These are phyloP conservation scores for pig (Sus scrofa) DNA, from an alignment of 2,113 vertebrate genomes.

Conservation along the genomic window T2T-Sscrofa CM000818.6:18951001-18951500, in stretches of 20 bases:
- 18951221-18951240: neutral
- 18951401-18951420: neutral
- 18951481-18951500: neutral
- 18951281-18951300: neutral
- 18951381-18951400: neutral
- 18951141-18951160: neutral
- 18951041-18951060: slow-evolving; percentile 60
- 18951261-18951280: neutral
- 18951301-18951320: neutral
- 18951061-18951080: neutral
- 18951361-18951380: neutral
- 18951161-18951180: neutral
- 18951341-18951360: neutral
- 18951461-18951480: neutral
- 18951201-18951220: neutral
- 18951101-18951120: neutral
- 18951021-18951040: slow-evolving; percentile 34
- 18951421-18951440: neutral
- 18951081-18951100: neutral
- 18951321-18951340: neutral
- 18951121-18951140: neutral
- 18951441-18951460: neutral
- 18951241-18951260: neutral
- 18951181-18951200: neutral
- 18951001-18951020: neutral